phyloP scores from a whole-genome alignment of 2,888 invertebrate species.

The Drosophila macrospina region DNA sequence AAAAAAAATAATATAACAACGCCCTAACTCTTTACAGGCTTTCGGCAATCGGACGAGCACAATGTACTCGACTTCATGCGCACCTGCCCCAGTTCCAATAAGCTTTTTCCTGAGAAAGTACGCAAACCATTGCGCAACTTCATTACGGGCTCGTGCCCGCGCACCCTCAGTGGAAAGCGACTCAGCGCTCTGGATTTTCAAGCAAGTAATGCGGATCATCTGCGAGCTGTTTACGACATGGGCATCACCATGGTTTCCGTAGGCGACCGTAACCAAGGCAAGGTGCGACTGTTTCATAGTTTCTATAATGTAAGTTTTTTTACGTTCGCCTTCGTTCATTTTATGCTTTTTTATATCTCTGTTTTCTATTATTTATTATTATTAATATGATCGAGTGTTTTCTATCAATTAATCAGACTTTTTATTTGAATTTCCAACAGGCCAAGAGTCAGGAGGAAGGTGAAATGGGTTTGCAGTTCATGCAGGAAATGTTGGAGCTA shows the following conservation, averaged over 20 bases:
- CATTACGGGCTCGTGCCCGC: constrained; percentile 92
- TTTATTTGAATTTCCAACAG: constrained; percentile 85
- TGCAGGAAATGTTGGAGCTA: constrained; percentile 98
- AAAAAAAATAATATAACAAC: background rate
- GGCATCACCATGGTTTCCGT: constrained; percentile 96
- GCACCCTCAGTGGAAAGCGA: constrained; percentile 87
- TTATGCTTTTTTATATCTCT: constrained; percentile 12
- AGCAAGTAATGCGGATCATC: constrained; percentile 94
- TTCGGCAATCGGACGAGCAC: constrained; percentile 87
- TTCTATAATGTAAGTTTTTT: constrained; percentile 91
- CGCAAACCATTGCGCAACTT: constrained; percentile 93
- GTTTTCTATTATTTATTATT: constrained; percentile 6
- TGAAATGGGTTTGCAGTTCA: constrained; percentile 96
- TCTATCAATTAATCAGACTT: background rate
- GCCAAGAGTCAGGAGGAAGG: constrained; percentile 94
- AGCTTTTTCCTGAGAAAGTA: constrained; percentile 93
- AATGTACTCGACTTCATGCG: constrained; percentile 86
- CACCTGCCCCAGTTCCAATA: constrained; percentile 94
- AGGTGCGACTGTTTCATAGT: constrained; percentile 96
- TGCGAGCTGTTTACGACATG: constrained; percentile 95
- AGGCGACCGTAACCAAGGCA: constrained; percentile 89
- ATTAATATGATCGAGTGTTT: background rate
- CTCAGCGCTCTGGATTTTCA: constrained; percentile 91
- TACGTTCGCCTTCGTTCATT: constrained; percentile 41
- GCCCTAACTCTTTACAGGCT: constrained; percentile 80